Evolutionary conservation across 2,888 invertebrate species (phyloP).

Genomic region (Phengaris alcon): DNA sequence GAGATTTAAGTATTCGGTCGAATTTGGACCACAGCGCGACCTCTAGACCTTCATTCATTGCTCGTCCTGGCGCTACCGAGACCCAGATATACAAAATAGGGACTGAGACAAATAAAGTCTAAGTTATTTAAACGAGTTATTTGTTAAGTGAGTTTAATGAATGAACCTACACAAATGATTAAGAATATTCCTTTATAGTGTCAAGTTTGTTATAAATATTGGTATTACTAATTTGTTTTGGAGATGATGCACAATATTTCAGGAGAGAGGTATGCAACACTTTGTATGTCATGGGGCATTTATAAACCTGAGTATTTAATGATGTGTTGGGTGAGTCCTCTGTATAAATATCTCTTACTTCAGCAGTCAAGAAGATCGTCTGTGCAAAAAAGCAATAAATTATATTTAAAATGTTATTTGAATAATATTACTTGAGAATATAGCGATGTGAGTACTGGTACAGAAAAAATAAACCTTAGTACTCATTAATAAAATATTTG

Average conservation of each 20-base stretch:
- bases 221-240: constrained; percentile 13
- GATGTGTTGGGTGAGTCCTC: constrained; percentile 53
- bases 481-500: too few species aligned
- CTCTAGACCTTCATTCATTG: too few species aligned
- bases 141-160: background rate
- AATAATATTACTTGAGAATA: too few species aligned
- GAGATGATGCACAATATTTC: background rate
- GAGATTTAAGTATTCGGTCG: too few species aligned
- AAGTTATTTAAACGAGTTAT: too few species aligned
- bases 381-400: constrained; percentile 54
- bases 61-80: too few species aligned
- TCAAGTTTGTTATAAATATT: background rate
- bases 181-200: background rate
- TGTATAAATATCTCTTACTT: constrained; percentile 57
- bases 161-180: background rate
- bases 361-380: constrained; percentile 73
- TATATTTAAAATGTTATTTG: background rate
- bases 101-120: too few species aligned
- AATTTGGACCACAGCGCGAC: too few species aligned
- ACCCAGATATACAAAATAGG: too few species aligned
- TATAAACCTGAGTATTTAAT: constrained; percentile 55
- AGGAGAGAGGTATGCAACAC: background rate
- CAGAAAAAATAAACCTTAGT: too few species aligned
- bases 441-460: too few species aligned
- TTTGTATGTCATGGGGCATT: constrained; percentile 10